These are phyloP conservation scores for Crypturellus undulatus DNA, from an alignment of 2,113 vertebrate species.

Conservation along the genomic window DNA sequence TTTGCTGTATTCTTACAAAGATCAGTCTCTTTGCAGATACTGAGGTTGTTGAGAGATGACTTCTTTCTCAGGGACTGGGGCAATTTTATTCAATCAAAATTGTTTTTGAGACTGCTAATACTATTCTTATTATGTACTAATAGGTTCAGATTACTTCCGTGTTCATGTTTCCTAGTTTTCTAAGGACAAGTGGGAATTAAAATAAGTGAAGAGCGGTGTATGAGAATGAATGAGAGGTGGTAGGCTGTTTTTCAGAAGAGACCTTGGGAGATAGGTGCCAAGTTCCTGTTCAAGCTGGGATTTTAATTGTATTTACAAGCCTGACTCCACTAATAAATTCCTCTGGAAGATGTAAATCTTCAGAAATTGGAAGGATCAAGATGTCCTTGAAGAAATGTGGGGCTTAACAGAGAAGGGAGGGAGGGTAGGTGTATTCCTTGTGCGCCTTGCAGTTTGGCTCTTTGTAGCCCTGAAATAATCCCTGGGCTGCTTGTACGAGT, in stretches of 20 bases:
- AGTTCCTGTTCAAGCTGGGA: neutral
- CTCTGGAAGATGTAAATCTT: neutral
- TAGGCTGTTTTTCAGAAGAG: neutral
- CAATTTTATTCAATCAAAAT: neutral
- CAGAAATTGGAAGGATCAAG: neutral
- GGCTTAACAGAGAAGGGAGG: neutral
- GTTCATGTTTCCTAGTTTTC: neutral
- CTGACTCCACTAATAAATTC: neutral
- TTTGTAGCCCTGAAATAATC: neutral
- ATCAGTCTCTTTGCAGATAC: neutral
- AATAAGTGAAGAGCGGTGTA: neutral
- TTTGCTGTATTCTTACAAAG: neutral
- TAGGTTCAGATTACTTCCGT: neutral
- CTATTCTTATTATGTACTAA: neutral
- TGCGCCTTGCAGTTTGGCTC: neutral
- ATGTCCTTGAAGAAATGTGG: neutral
- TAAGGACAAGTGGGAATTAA: neutral
- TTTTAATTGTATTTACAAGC: neutral
- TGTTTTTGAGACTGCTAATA: rapidly evolving
- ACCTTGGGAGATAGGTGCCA: neutral
- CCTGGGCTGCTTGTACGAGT: rapidly evolving
- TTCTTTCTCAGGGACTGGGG: neutral
- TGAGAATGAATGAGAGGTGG: neutral
- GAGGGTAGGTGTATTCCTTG: neutral
- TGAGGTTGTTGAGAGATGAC: neutral